These are phyloP conservation scores for Peromyscus californicus DNA, from an alignment of 2,113 vertebrate species.

Conservation along the genomic window DNA sequence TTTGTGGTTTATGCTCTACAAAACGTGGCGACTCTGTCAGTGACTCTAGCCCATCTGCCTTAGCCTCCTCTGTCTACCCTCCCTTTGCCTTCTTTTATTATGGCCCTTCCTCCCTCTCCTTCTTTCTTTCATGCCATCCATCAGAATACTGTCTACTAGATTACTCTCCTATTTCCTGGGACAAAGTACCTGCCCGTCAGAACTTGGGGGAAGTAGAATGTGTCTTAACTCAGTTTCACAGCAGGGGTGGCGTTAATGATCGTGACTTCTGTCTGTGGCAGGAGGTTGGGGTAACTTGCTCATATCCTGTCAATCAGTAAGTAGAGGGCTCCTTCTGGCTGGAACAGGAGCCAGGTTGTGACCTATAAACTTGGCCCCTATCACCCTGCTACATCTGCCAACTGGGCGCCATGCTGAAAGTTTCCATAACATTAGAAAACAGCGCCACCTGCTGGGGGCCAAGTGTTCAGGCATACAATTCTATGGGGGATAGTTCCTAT, in stretches of 20 bases:
- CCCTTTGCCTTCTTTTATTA: background rate
- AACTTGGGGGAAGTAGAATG: background rate
- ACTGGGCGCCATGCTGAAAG: background rate
- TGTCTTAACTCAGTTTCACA: background rate
- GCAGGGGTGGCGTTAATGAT: background rate
- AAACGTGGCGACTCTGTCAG: background rate
- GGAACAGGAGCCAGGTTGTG: background rate
- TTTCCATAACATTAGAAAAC: background rate
- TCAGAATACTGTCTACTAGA: background rate
- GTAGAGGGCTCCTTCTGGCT: background rate
- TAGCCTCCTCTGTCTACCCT: background rate
- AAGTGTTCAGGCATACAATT: background rate
- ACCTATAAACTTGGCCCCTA: background rate
- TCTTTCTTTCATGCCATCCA: background rate
- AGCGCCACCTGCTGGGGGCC: background rate
- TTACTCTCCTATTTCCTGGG: background rate
- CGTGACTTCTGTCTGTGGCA: background rate
- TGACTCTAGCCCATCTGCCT: background rate
- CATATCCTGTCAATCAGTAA: background rate
- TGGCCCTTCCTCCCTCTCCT: rapidly evolving
- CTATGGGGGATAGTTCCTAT: background rate
- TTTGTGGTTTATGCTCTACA: background rate
- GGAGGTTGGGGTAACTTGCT: background rate
- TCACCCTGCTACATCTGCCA: background rate
- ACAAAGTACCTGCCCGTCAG: background rate